These are phyloP conservation scores for Champsocephalus gunnari DNA, from an alignment of 2,797 vertebrate genomes.

Conservation along the genomic window DNA sequence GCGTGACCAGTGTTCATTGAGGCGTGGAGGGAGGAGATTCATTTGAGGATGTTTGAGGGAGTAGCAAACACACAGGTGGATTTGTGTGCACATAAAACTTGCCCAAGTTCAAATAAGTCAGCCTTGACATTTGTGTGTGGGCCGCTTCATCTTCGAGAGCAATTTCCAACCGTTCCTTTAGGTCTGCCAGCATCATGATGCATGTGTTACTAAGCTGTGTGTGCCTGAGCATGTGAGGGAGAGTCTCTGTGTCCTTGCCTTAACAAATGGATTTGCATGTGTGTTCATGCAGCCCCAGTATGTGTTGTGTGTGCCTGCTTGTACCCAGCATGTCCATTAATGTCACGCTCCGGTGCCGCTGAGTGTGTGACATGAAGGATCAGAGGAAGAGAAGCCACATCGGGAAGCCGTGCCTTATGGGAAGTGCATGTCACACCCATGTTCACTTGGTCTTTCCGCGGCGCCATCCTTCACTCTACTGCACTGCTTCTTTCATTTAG, in stretches of 20 bases:
- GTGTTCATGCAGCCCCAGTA: conserved; percentile 12
- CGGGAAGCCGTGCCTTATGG: conserved; percentile 23
- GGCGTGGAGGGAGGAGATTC: conserved; percentile 67
- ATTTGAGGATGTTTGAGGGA: conserved; percentile 61
- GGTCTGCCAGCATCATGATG: conserved; percentile 24
- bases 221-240: conserved; percentile 22
- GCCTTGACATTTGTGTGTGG: conserved; percentile 16
- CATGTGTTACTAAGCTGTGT: conserved; percentile 23
- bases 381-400: conserved; percentile 20
- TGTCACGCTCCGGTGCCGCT: conserved; percentile 35
- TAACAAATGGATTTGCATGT: conserved; percentile 34
- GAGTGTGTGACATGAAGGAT: conserved; percentile 33
- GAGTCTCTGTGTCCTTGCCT: conserved; percentile 1
- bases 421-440: conserved; percentile 43
- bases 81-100: conserved; percentile 27
- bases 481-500: conserved; percentile 37
- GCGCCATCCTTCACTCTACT: conserved; percentile 43
- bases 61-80: conserved; percentile 56
- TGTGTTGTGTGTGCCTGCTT: conserved; percentile 11
- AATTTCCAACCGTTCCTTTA: conserved; percentile 31
- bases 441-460: conserved; percentile 33
- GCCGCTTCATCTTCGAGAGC: conserved; percentile 28
- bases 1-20: conserved; percentile 53
- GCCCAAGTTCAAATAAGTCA: conserved; percentile 30
- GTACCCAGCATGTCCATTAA: conserved; percentile 49